These are phyloP conservation scores for Gnathonemus longibarbis DNA, from an alignment of 2,113 vertebrate genomes.

Conservation along the genomic window DNA sequence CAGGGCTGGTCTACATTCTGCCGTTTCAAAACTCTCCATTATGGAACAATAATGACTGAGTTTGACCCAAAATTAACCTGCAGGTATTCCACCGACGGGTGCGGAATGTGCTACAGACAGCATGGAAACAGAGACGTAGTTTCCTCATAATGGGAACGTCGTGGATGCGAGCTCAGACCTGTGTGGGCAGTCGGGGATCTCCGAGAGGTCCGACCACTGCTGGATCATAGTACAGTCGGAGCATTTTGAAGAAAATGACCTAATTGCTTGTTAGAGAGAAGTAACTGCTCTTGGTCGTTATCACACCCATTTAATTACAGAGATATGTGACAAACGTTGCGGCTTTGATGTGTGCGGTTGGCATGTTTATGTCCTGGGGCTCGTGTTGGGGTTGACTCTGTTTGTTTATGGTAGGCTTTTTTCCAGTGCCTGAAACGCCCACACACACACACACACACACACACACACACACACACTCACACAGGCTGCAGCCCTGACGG, in stretches of 20 bases:
- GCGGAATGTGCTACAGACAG: background rate
- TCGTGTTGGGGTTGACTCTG: background rate
- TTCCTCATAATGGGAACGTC: background rate
- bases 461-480: background rate
- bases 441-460: background rate
- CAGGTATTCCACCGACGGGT: background rate
- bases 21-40: background rate
- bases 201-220: background rate
- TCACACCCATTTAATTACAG: background rate
- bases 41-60: background rate
- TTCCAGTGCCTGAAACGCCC: background rate
- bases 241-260: background rate
- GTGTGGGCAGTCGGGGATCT: background rate
- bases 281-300: background rate
- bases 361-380: background rate
- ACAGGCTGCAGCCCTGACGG: background rate
- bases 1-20: background rate
- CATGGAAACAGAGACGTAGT: background rate
- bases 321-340: background rate
- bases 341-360: background rate
- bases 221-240: background rate
- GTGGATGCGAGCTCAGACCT: background rate
- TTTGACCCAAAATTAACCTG: constrained; percentile 6
- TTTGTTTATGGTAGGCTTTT: background rate
- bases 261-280: background rate